Evolutionary conservation across 1,140 invertebrate genomes (phyloP), one percentile per base, ranked within the genome.

Genomic region (Apis laboriosa): DNA sequence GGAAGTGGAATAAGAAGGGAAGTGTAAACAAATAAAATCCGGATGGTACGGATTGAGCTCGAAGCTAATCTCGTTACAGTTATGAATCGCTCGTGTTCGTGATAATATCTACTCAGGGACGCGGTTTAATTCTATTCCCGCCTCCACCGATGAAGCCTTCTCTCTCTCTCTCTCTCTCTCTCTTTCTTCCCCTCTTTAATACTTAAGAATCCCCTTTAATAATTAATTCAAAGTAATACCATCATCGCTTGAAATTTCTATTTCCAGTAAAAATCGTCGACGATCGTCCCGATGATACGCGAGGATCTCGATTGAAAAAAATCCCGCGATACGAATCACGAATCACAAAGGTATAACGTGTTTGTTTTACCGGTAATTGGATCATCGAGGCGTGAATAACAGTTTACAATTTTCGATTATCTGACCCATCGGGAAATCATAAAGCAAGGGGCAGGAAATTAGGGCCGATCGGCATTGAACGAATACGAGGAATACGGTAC

Each of bases 21-120:
- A 89, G 88, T 81, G 88, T 89, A 89, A 90, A 90, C 88, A 90
- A 43, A 90, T 90, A 89, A 90, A 77, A 86, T 78, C 79, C 84
- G 77, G 75, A 75, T 76, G 79, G 56, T 58, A 78, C 34, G 76
- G 86, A 80, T 85, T 85, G 88, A 80, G 74, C 68, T 73, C 15
- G 53, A 0, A 43, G 73, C 76, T 89, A 90, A 89, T 89, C 88
- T 90, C 77, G 88, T 90, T 90, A 90, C 80, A 82, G 84, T 90
- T 90, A 90, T 89, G 88, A 89, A 90, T 90, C 87, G 83, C 72
- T 43, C 66, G 66, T 72, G 79, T 84, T 88, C 84, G 80, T 84
- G 84, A 86, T 90, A 88, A 90, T 84, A 78, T 86, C 88, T 90
- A 86, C 86, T 89, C 89, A 82, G 68, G 19, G 60, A 75, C 67